A percentile compares a stretch with the other conserved stretches of the same genome.
Evolutionary conservation across 2,113 vertebrate species (phyloP).

Genomic region (Erythrocercus mccallii): DNA sequence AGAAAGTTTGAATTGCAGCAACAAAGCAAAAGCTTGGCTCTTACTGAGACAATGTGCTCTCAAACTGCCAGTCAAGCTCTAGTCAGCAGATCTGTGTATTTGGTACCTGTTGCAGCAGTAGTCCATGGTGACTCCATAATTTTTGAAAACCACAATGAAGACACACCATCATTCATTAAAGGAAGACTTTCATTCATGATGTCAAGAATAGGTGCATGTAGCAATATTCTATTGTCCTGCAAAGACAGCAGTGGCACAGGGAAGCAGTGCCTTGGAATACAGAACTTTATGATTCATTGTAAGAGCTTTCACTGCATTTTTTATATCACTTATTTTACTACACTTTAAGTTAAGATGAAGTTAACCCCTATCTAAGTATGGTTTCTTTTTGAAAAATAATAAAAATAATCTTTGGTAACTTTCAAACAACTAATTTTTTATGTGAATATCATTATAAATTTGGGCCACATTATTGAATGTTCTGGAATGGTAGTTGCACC

Average conservation of each 20-base stretch:
- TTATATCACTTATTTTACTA: background rate
- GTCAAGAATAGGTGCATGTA: background rate
- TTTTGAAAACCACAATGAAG: background rate
- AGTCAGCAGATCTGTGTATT: background rate
- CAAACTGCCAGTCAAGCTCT: background rate
- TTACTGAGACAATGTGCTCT: background rate
- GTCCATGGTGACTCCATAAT: background rate
- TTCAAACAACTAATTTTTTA: background rate
- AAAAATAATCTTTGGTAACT: background rate
- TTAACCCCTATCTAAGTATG: background rate
- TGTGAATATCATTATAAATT: background rate
- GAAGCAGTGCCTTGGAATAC: background rate
- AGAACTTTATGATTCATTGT: background rate
- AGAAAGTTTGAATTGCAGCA: background rate
- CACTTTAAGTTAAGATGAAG: background rate
- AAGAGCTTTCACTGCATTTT: background rate
- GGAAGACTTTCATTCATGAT: background rate
- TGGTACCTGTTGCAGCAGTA: background rate
- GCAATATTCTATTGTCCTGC: background rate
- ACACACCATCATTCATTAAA: background rate
- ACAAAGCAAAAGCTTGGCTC: background rate
- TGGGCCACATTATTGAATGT: background rate
- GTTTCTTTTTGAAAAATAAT: background rate
- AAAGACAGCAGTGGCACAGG: background rate
- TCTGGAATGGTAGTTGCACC: background rate